Base-by-base conservation (phyloP, 2,113 vertebrate genomes). In the Coregonus clupeaformis region DNA sequence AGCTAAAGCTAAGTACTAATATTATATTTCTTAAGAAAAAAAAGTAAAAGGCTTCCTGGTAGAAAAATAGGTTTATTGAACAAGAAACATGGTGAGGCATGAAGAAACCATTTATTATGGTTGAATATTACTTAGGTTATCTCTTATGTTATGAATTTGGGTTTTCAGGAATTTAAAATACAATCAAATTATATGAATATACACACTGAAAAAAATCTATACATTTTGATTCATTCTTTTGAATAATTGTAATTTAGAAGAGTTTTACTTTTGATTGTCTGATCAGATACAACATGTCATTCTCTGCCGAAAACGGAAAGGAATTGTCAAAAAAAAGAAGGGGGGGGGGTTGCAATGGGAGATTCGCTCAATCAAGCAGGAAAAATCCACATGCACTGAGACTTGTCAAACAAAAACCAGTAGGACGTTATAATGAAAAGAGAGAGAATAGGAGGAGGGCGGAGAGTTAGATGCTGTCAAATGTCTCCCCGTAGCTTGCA, bases 1-100 rank as follows among this genome's bases (percentile, higher is more conserved):
- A 32, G 52, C 32, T 6, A 25, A 5, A 36, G 72, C 42, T 29
- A 30, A 13, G 1, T 36, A 25, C 65, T 30, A 22, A 57, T 66
- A 27, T 45, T 52, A 6, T 5, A 27, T 52, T 60, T 24, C 57
- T 60, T 25, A 27, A 74, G 75, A 2, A 89, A 81, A 79, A 91
- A 89, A 77, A 83, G 89, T 85, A 77, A 82, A 67, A 82, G 82
- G 81, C 84, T 90, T 93, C 88, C 93, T 92, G 93, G 93, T 94
- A 95, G 91, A 95, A 97, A 97, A 97, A 95, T 93, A 96, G 80
- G 89, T 96, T 97, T 96, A 97, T 96, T 97, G 90, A 93, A 92
- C 81, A 91, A 92, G 83, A 93, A 90, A 92, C 85, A 42, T 42
- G 36, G 84, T 77, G 74, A 91, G 81, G 87, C 84, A 88, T 84